These are phyloP conservation scores for Quadroppia sp. DNA, from an alignment of 2,888 invertebrate species.

Conservation along the genomic window DNA sequence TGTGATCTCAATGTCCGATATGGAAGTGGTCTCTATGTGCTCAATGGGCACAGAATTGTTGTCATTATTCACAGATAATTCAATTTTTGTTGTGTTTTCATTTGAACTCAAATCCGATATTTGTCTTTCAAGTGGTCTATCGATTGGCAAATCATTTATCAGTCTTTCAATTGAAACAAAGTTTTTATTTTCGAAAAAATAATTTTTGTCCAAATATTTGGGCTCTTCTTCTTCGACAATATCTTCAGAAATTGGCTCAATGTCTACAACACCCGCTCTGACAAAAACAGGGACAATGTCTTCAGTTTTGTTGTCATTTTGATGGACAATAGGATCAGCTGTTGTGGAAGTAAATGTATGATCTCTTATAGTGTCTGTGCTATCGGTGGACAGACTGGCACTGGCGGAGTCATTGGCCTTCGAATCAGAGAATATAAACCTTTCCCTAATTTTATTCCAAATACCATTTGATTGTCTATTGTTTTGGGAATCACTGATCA, in stretches of 20 bases:
- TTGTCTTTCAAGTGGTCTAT: no score
- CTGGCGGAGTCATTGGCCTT: no score
- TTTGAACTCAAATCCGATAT: no score
- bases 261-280: neutral
- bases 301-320: neutral
- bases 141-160: no score
- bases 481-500: neutral
- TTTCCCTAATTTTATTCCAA: neutral
- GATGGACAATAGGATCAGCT: neutral
- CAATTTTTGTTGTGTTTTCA: no score
- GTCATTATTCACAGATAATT: no score
- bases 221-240: neutral
- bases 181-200: constrained; percentile 6
- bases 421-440: neutral
- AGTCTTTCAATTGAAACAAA: no score
- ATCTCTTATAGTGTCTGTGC: neutral
- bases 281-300: neutral
- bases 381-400: neutral
- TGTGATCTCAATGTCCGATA: no score
- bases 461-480: neutral
- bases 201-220: neutral
- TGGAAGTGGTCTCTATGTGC: no score
- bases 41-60: no score
- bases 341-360: neutral
- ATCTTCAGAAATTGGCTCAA: neutral